Percentiles rank a stretch among this genome's conserved stretches.
These are phyloP conservation scores for Nezara viridula DNA, from an alignment of 2,888 invertebrate genomes.

Conservation along the genomic window DNA sequence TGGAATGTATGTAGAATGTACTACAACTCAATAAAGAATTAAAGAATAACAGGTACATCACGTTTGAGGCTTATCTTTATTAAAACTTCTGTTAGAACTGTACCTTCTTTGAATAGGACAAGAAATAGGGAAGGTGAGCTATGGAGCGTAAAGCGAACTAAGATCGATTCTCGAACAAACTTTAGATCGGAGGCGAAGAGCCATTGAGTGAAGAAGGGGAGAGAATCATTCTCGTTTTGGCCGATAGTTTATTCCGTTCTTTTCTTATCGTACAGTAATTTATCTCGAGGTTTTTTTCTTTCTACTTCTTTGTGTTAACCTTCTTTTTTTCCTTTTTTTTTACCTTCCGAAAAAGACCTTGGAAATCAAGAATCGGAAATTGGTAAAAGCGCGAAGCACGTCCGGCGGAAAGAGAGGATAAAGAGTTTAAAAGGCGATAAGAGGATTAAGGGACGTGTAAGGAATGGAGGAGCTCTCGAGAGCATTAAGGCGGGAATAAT, in stretches of 20 bases:
- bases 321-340: not conserved
- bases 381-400: not conserved
- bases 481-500: constrained; percentile 28
- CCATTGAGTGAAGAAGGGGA: not conserved
- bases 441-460: not conserved
- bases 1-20: too few species aligned
- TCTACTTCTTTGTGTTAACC: not conserved
- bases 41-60: too few species aligned
- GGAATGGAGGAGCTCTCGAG: not conserved
- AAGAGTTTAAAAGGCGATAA: constrained; percentile 41
- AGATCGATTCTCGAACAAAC: not conserved
- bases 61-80: too few species aligned
- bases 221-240: too few species aligned
- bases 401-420: not conserved
- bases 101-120: too few species aligned
- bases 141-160: not conserved
- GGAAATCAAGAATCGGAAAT: constrained; percentile 35
- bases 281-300: not conserved
- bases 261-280: not conserved
- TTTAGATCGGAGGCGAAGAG: not conserved
- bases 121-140: not conserved
- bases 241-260: not conserved
- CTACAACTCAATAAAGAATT: too few species aligned
- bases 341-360: not conserved
- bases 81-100: too few species aligned